Evolutionary conservation across 1,140 invertebrate species (phyloP).

Genomic region (Achroia grisella): DNA sequence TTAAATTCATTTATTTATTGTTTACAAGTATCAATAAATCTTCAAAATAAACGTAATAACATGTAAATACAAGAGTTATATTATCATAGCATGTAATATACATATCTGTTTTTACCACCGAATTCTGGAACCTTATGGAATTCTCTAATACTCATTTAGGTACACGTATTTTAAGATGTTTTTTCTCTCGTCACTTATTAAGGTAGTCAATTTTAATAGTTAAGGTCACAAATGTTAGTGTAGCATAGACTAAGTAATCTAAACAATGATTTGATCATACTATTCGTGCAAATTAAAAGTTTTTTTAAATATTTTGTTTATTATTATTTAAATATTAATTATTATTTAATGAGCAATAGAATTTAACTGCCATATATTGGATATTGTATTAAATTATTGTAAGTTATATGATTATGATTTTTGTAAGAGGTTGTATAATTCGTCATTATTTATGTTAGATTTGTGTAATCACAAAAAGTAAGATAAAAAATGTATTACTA

Average conservation of each 20-base stretch:
- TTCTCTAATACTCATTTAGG: constrained; percentile 17
- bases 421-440: constrained; percentile 4
- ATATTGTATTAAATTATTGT: not conserved
- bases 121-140: constrained; percentile 15
- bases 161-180: constrained; percentile 15
- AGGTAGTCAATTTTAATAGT: constrained; percentile 29
- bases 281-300: constrained; percentile 1
- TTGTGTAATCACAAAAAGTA: constrained; percentile 13
- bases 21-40: too few relatives aligned
- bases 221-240: constrained; percentile 15
- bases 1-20: too few relatives aligned
- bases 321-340: not conserved
- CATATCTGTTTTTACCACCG: constrained; percentile 35
- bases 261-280: not conserved
- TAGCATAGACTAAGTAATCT: constrained; percentile 11
- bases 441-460: constrained; percentile 7
- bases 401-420: not conserved
- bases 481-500: constrained; percentile 8
- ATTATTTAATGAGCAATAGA: not conserved
- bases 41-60: too few relatives aligned
- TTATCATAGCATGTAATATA: constrained; percentile 11
- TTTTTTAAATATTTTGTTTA: not conserved
- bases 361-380: not conserved
- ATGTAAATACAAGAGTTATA: not conserved
- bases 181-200: constrained; percentile 32